Conservation (phyloP, 1,140 invertebrate genomes). For the Gonatopus flavifemur region DNA sequence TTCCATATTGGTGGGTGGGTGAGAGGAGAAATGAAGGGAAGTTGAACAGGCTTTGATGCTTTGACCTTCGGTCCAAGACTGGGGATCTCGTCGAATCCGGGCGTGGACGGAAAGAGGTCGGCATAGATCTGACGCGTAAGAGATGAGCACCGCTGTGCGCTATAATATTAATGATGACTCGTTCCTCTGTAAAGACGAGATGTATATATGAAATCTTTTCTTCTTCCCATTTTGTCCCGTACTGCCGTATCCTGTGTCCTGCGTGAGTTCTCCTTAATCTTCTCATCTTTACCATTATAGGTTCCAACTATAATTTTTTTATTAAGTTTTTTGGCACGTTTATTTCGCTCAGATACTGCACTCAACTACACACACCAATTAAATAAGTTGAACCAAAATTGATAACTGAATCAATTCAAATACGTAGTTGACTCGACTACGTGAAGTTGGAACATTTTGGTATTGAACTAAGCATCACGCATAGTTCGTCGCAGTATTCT, state of each 20-base stretch:
- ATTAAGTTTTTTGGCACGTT: slow-evolving; percentile 3
- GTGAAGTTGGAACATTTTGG: too few relatives aligned
- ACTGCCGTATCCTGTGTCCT: slow-evolving; percentile 28
- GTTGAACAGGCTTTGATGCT: slow-evolving; percentile 21
- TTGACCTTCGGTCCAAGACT: slow-evolving; percentile 26
- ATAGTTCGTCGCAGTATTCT: too few relatives aligned
- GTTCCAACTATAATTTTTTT: slow-evolving; percentile 6
- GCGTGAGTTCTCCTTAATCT: slow-evolving; percentile 26
- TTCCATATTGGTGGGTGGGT: slow-evolving; percentile 14
- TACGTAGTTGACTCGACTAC: too few relatives aligned
- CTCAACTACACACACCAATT: too few relatives aligned
- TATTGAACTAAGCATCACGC: too few relatives aligned
- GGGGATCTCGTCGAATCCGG: slow-evolving; percentile 31
- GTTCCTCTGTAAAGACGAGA: too few relatives aligned
- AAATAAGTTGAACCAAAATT: too few relatives aligned
- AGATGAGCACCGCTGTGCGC: slow-evolving; percentile 38
- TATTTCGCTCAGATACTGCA: slow-evolving; percentile 4
- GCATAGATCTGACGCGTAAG: slow-evolving; percentile 47
- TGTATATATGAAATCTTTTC: too few relatives aligned
- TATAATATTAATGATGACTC: slow-evolving; percentile 50
- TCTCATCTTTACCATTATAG: slow-evolving; percentile 14
- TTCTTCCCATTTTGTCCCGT: slow-evolving; percentile 25
- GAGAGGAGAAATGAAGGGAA: slow-evolving; percentile 1
- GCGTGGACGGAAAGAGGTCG: slow-evolving; percentile 40
- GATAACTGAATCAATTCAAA: too few relatives aligned